Conservation (phyloP, 2,888 invertebrate species). For the Operophtera brumata region DNA sequence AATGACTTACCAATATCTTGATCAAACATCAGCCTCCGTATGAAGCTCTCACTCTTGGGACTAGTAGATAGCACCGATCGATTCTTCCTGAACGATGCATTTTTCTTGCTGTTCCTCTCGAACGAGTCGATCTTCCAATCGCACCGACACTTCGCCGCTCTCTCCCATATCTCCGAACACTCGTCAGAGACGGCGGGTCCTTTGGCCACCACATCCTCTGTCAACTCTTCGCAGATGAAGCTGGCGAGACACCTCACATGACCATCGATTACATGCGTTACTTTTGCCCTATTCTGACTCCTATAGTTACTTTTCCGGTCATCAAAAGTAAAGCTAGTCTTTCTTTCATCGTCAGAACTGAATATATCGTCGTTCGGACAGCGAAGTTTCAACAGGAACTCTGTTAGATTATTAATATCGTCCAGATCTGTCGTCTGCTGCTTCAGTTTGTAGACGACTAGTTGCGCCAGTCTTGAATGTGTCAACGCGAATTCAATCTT, state of each 20-base stretch:
- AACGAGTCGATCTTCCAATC: conserved; percentile 80
- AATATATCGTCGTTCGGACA: conserved; percentile 78
- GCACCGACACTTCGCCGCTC: conserved; percentile 81
- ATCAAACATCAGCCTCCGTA: conserved; percentile 71
- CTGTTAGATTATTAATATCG: conserved; percentile 62
- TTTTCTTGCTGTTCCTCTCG: conserved; percentile 74
- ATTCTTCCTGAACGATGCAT: conserved; percentile 76
- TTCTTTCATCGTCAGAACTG: conserved; percentile 80
- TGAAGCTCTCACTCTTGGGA: conserved; percentile 64
- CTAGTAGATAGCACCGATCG: conserved; percentile 73
- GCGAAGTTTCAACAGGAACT: conserved; percentile 62
- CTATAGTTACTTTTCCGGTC: conserved; percentile 37
- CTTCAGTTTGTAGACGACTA: conserved; percentile 82
- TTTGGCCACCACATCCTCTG: conserved; percentile 56
- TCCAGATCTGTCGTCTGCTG: conserved; percentile 67
- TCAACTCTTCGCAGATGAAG: conserved; percentile 68
- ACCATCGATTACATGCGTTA: conserved; percentile 56
- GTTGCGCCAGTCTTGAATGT: conserved; percentile 83
- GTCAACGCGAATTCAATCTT: conserved; percentile 83
- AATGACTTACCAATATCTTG: conserved; percentile 66
- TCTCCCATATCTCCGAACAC: conserved; percentile 81
- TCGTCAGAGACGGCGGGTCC: conserved; percentile 81
- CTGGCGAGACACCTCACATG: conserved; percentile 71
- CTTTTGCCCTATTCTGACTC: conserved; percentile 46
- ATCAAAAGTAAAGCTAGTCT: conserved; percentile 33